A percentile compares a stretch with the other conserved stretches of the same genome.
phyloP scores from a whole-genome alignment of 1,140 invertebrate species.

The Dreissena polymorpha region DNA sequence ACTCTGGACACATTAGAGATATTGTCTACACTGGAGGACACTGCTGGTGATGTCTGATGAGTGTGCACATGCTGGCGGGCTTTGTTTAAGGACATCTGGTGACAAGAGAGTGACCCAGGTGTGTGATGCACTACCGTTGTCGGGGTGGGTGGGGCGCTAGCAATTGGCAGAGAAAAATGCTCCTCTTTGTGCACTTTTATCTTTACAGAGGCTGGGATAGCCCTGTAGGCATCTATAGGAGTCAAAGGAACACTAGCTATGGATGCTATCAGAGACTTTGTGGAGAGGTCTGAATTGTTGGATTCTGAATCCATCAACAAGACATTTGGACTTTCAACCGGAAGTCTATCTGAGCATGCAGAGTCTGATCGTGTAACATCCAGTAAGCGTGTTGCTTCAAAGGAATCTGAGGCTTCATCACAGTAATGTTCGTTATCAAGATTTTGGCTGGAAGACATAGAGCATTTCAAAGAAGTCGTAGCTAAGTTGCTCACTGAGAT shows the following conservation, averaged over 20 bases:
- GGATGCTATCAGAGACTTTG: neutral
- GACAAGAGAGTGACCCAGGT: slow-evolving; percentile 43
- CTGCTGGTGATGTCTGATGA: slow-evolving; percentile 4
- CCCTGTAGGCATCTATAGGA: neutral
- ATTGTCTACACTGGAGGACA: neutral
- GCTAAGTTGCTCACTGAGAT: neutral
- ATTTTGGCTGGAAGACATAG: slow-evolving; percentile 58
- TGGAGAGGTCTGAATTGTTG: neutral
- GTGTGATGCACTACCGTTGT: slow-evolving; percentile 54
- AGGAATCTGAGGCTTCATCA: neutral
- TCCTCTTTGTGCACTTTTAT: neutral
- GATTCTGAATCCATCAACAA: neutral
- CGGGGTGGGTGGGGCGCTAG: slow-evolving; percentile 42
- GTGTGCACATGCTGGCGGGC: slow-evolving; percentile 39
- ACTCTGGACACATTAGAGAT: neutral
- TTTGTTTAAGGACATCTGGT: slow-evolving; percentile 49
- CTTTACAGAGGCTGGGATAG: neutral
- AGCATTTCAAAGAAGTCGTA: slow-evolving; percentile 86
- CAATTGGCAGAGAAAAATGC: slow-evolving; percentile 11
- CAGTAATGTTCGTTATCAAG: neutral
- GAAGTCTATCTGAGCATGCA: slow-evolving; percentile 42
- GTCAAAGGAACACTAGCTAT: neutral
- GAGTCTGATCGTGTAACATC: slow-evolving; percentile 48
- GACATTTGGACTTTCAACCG: neutral
- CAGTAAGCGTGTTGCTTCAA: neutral